Evolutionary conservation across 2,113 vertebrate genomes (phyloP).

Genomic region (Astur gentilis): DNA sequence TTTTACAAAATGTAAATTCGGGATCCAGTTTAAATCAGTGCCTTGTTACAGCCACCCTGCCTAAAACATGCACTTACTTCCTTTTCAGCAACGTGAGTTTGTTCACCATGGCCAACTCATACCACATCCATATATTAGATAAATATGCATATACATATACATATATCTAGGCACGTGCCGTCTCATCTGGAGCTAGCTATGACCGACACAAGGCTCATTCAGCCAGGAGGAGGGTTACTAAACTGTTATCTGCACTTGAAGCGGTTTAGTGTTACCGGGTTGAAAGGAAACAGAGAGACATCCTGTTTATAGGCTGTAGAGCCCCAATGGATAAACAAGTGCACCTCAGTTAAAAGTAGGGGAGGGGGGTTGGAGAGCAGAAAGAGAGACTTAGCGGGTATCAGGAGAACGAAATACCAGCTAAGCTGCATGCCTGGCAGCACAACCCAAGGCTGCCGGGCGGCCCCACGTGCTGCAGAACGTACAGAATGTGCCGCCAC

Average conservation of each 20-base stretch:
- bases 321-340: constrained; percentile 26
- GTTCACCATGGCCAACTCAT: not conserved
- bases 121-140: not conserved
- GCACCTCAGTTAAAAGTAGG: not conserved
- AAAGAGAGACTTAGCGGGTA: not conserved
- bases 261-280: not conserved
- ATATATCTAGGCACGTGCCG: not conserved
- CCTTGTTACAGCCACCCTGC: not conserved
- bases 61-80: not conserved
- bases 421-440: not conserved
- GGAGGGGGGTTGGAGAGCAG: not conserved
- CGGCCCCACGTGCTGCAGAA: not conserved
- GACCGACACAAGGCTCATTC: not conserved
- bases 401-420: not conserved
- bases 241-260: not conserved
- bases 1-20: not conserved
- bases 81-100: not conserved
- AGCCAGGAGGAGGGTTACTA: not conserved
- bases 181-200: not conserved
- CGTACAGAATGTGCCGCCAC: not conserved
- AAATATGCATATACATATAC: not conserved
- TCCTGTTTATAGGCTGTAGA: constrained; percentile 53
- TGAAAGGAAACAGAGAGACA: constrained; percentile 46
- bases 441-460: not conserved
- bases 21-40: not conserved